phyloP scores from a whole-genome alignment of 2,113 vertebrate species.

The Esox niger region DNA sequence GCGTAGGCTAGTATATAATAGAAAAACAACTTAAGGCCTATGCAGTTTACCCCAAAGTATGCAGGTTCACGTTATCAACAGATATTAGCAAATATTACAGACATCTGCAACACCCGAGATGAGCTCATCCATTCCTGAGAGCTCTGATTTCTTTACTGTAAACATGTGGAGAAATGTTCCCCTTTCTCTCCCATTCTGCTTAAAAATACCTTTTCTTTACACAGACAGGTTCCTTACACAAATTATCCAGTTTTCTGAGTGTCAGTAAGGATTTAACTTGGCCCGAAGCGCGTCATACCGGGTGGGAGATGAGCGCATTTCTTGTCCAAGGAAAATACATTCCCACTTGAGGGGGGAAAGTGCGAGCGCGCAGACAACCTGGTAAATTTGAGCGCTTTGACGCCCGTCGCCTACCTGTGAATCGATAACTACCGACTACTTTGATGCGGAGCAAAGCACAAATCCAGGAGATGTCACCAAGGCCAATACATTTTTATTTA shows the following conservation, averaged over 20 bases:
- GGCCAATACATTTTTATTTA: background rate
- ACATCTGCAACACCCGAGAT: constrained; percentile 57
- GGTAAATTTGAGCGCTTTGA: background rate
- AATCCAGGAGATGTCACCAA: constrained; percentile 7
- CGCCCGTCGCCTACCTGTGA: constrained; percentile 60
- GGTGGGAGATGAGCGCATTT: constrained; percentile 66
- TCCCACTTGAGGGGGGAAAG: constrained; percentile 25
- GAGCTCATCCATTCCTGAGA: constrained; percentile 57
- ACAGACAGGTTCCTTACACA: constrained; percentile 27
- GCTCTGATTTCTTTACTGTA: constrained; percentile 59
- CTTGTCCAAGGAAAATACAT: constrained; percentile 56
- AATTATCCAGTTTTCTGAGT: constrained; percentile 52
- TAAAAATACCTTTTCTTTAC: constrained; percentile 4
- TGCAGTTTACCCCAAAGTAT: background rate
- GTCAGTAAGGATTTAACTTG: constrained; percentile 68
- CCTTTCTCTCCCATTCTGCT: constrained; percentile 13
- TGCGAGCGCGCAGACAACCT: too few relatives aligned
- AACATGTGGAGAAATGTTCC: constrained; percentile 33
- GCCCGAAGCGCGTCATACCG: constrained; percentile 71
- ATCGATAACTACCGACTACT: constrained; percentile 5
- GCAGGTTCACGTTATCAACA: background rate
- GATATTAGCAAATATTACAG: constrained; percentile 23
- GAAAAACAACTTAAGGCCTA: background rate
- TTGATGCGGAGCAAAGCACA: background rate
- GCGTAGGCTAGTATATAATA: background rate